These are phyloP conservation scores for Sebastes fasciatus DNA, from an alignment of 2,113 vertebrate species.

Conservation along the genomic window DNA sequence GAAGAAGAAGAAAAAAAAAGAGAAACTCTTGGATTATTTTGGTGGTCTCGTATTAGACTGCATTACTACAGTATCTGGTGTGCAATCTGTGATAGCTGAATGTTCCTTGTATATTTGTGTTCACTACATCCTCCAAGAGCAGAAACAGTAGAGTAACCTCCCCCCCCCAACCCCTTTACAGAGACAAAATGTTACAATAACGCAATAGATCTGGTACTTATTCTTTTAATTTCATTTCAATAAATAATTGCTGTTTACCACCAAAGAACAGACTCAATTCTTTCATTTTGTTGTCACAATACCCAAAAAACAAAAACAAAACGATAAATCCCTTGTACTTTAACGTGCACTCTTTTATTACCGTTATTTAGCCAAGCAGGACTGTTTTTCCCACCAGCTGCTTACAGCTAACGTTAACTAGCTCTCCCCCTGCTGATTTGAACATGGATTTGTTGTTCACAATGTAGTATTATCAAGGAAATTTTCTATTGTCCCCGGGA, in stretches of 20 bases:
- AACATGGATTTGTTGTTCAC: too few species aligned
- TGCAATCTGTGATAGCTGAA: constrained; percentile 98
- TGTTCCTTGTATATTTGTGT: constrained; percentile 99
- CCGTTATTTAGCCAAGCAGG: too few species aligned
- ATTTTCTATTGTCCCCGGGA: too few species aligned
- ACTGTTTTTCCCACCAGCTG: too few species aligned
- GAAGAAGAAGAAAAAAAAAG: constrained; percentile 38
- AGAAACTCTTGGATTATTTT: constrained; percentile 68
- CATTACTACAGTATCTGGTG: constrained; percentile 93
- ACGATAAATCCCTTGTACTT: too few species aligned
- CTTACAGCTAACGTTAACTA: too few species aligned
- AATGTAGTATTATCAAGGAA: too few species aligned
- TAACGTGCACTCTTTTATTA: too few species aligned
- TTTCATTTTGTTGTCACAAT: constrained; percentile 16
- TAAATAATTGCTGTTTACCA: constrained; percentile 99
- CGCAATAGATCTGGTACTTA: constrained; percentile 98
- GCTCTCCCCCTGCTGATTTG: too few species aligned
- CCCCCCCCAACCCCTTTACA: constrained; percentile 76
- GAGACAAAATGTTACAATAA: constrained; percentile 92
- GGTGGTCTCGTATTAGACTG: constrained; percentile 95
- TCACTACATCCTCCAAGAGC: constrained; percentile 89
- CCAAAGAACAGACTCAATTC: constrained; percentile 55
- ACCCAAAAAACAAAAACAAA: too few species aligned
- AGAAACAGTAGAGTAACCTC: constrained; percentile 85
- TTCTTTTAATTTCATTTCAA: constrained; percentile 94